Base-by-base conservation (phyloP, 2,113 vertebrate species). In the Scalopus aquaticus region DNA sequence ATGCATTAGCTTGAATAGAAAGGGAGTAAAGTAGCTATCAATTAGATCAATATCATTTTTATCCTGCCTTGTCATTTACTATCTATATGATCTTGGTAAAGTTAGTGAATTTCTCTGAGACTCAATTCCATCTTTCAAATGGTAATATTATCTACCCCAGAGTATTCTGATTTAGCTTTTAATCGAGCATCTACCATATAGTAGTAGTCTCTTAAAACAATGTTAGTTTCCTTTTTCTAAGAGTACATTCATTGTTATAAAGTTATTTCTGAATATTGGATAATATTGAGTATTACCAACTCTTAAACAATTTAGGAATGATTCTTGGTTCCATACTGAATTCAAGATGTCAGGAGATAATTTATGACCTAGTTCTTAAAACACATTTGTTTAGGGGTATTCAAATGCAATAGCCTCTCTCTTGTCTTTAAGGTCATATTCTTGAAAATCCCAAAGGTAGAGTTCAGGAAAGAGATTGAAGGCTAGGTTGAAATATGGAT, bases 251-350 rank as follows among this genome's bases (percentile, higher is more conserved):
- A 0, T 77, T 92, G 60, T 11, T 67, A 42, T 7, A 7, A 58
- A 93, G 15, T 79, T 85, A 58, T 88, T 95, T 96, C 72, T 96
- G 58, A 44, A 76, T 91, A 65, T 76, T 76, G 78, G 37, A 17
- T 93, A 28, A 81, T 37, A 65, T 6, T 80, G 54, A 11, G 6
- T 80, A 54, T 84, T 70, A 73, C 16, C 46, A 82, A 49, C 37
- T 76, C 19, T 11, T 69, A 84, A 90, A 65, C 30, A 15, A 74
- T 80, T 35, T 81, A 86, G 62, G 13, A 42, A 92, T 94, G 60
- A 86, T 37, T 83, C n/a, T 92, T 69, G 76, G 39, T 62, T 26
- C 26, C 65, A 88, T 3, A 58, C 60, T 54, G 6, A 87, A 90
- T 67, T 89, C n/a, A 90, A 2, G 44, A 77, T 51, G 35, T 73